A percentile compares a stretch with the other conserved stretches of the same genome.
Evolutionary conservation across 2,797 vertebrate genomes (phyloP).

Genomic region (Microhierax caerulescens): DNA sequence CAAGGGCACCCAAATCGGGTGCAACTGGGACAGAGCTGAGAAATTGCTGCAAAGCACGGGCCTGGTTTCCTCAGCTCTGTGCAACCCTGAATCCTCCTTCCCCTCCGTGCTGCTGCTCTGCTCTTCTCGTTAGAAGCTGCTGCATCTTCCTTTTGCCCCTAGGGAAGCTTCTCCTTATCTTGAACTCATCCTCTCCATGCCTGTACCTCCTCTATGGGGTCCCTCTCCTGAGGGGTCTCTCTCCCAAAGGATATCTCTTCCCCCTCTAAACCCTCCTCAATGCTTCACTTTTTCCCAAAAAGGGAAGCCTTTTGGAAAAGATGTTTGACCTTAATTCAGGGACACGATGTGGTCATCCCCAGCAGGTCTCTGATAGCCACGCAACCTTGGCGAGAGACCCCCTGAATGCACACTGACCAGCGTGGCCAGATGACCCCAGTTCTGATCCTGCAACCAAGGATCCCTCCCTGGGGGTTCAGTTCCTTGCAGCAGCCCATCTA

Average conservation of each 20-base stretch:
- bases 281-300: not conserved
- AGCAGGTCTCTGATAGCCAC: not conserved
- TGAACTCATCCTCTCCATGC: not conserved
- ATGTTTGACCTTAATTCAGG: accelerated
- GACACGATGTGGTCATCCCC: accelerated
- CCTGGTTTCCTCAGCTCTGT: not conserved
- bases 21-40: not conserved
- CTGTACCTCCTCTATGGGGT: accelerated
- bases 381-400: accelerated
- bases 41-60: not conserved
- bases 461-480: not conserved
- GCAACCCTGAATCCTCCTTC: not conserved
- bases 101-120: not conserved
- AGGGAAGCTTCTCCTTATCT: not conserved
- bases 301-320: not conserved
- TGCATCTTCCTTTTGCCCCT: not conserved
- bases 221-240: not conserved
- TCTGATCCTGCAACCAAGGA: not conserved
- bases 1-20: not conserved
- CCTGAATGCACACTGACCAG: not conserved
- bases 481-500: not conserved
- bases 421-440: not conserved
- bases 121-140: not conserved
- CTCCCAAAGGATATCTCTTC: not conserved
- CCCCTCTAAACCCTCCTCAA: not conserved